Conservation (phyloP, 2,113 vertebrate genomes). For the Colaptes auratus region DNA sequence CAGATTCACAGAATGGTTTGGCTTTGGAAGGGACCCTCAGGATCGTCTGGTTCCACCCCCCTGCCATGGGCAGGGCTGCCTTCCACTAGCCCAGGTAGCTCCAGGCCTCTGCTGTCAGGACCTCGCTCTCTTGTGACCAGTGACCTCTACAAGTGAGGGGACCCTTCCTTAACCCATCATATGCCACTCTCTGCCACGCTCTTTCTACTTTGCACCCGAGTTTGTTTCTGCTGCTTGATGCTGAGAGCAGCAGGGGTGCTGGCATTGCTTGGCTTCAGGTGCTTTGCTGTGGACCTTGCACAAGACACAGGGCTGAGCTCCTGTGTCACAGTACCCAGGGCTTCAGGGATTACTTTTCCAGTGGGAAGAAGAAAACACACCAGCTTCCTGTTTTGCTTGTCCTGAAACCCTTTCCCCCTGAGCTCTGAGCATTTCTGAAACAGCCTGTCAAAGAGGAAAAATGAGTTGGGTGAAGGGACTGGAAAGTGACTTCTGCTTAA, state of each 20-base stretch:
- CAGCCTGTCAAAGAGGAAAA: conserved; percentile 29
- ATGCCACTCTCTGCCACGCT: too few relatives aligned
- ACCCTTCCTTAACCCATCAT: too few relatives aligned
- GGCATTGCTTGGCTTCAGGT: background rate
- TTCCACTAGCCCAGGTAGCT: too few relatives aligned
- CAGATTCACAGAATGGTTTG: too few relatives aligned
- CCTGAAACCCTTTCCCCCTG: background rate
- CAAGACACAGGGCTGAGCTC: background rate
- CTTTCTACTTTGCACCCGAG: background rate
- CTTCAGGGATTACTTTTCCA: conserved; percentile 64
- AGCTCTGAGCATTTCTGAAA: conserved; percentile 7
- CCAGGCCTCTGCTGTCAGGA: too few relatives aligned
- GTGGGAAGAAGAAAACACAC: background rate
- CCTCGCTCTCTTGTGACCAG: too few relatives aligned
- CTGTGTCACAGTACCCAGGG: conserved; percentile 22
- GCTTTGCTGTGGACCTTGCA: background rate
- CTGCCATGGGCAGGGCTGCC: too few relatives aligned
- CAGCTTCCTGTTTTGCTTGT: conserved; percentile 57
- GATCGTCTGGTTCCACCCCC: too few relatives aligned
- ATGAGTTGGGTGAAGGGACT: conserved; percentile 21
- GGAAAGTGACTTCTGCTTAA: conserved; percentile 51
- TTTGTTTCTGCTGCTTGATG: background rate
- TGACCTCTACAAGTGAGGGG: too few relatives aligned
- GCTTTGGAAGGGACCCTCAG: too few relatives aligned
- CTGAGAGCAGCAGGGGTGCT: background rate